Evolutionary conservation across 2,888 invertebrate species (phyloP), one percentile per base, ranked within the genome.

Genomic region (Macaria liturata): DNA sequence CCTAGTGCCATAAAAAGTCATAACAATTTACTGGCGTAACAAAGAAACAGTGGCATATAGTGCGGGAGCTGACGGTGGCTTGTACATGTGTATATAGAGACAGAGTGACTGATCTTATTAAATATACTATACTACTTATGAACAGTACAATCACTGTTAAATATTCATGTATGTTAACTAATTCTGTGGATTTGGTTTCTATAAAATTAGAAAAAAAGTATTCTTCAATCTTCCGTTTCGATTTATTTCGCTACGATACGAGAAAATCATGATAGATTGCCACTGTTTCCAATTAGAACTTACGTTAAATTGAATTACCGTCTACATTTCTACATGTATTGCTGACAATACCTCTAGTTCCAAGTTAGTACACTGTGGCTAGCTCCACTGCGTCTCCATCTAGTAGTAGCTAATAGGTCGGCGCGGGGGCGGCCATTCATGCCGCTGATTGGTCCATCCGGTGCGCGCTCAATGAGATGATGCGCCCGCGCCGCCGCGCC

Each of bases 391-490:
- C 55, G 32, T 55, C 52, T 60, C 84, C 80, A 84, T 77, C 80
- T 85, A 86, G 84, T 88, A 85, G 85, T 84, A 83, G 87, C 81
- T 87, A 86, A 87, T 84, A 86, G 82, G 81, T 79, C 80, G 76
- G 68, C 81, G 88, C 89, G 91, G 91, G 86, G 91, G 90, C 91
- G 91, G 83, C 88, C 91, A 91, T 91, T 91, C 91, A 91, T 88
- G 88, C 78, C 78, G 89, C 88, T 91, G 91, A 91, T 91, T 91
- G 91, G 91, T 79, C 84, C 91, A 91, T 91, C 91, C 91, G 91
- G 91, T 91, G 87, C 83, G 82, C 84, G 79, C 84, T 91, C 90
- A 91, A 91, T 91, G 91, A 91, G 89, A 88, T 88, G 91, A 89
- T 90, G 89, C 89, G 87, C 79, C 76, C 79, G 85, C 83, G 86